Conservation (phyloP, 2,113 vertebrate species). For the Columbina picui region DNA sequence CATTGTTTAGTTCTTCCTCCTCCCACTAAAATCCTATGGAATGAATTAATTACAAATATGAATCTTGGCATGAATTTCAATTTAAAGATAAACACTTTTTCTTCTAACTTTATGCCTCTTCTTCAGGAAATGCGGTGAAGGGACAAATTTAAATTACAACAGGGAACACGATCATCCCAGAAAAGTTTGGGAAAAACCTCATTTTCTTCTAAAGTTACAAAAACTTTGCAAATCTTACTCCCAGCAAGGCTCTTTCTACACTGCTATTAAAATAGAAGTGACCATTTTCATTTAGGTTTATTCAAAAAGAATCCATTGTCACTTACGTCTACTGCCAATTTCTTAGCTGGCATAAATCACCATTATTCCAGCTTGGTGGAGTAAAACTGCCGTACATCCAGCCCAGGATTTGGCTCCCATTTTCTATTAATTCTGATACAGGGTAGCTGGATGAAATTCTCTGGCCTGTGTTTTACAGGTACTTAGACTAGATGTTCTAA, state of each 20-base stretch:
- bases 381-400: background rate
- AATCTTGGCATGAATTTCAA: background rate
- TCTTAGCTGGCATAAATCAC: background rate
- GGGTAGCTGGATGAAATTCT: background rate
- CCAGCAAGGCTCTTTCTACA: background rate
- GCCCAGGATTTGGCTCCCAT: background rate
- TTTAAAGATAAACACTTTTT: background rate
- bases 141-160: background rate
- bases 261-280: background rate
- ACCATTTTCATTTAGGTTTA: constrained; percentile 18
- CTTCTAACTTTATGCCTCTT: background rate
- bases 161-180: background rate
- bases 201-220: background rate
- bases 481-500: constrained; percentile 11
- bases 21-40: background rate
- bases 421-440: background rate
- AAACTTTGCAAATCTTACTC: background rate
- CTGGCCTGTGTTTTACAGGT: background rate
- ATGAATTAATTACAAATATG: background rate
- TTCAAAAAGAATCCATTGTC: constrained; percentile 17
- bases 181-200: background rate
- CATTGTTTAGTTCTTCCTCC: background rate
- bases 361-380: background rate
- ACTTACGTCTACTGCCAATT: background rate
- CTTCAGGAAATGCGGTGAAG: background rate